phyloP scores from a whole-genome alignment of 1,140 invertebrate species.

The Heterodera carotae region DNA sequence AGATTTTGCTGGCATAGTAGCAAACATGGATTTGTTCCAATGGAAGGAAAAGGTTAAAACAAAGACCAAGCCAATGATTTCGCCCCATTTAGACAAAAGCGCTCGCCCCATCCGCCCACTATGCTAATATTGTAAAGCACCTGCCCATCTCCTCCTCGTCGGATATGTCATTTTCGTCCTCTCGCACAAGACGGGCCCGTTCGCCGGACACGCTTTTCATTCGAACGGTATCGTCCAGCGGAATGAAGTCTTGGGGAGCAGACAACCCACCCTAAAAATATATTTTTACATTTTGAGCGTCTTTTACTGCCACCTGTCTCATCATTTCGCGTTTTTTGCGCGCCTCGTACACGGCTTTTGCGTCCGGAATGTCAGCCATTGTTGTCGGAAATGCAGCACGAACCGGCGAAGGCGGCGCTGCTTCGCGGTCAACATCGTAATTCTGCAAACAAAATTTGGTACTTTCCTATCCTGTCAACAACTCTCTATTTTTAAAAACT shows the following conservation, averaged over 20 bases:
- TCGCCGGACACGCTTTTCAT: conserved; percentile 34
- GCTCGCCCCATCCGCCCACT: too few relatives aligned
- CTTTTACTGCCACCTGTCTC: conserved; percentile 30
- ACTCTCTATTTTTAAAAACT: too few relatives aligned
- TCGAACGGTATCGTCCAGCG: conserved; percentile 44
- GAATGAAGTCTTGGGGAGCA: conserved; percentile 36
- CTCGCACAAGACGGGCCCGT: conserved; percentile 45
- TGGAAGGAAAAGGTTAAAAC: too few relatives aligned
- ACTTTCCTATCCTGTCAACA: too few relatives aligned
- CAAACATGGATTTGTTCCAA: too few relatives aligned
- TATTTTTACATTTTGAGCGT: not conserved
- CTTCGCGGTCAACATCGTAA: not conserved
- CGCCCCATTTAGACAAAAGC: too few relatives aligned
- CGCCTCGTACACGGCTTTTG: conserved; percentile 55
- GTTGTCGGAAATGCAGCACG: conserved; percentile 38
- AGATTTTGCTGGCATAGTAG: too few relatives aligned
- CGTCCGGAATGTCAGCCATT: conserved; percentile 47
- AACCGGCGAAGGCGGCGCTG: conserved; percentile 25
- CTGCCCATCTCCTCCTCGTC: conserved; percentile 48
- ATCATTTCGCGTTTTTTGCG: conserved; percentile 48
- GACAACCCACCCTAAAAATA: not conserved
- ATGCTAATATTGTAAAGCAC: too few relatives aligned
- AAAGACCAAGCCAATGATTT: too few relatives aligned
- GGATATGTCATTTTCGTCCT: conserved; percentile 56
- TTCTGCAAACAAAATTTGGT: too few relatives aligned